A percentile compares a stretch with the other conserved stretches of the same genome.
Conservation (phyloP, 2,113 vertebrate genomes). For the Ceyx cyanopectus region DNA sequence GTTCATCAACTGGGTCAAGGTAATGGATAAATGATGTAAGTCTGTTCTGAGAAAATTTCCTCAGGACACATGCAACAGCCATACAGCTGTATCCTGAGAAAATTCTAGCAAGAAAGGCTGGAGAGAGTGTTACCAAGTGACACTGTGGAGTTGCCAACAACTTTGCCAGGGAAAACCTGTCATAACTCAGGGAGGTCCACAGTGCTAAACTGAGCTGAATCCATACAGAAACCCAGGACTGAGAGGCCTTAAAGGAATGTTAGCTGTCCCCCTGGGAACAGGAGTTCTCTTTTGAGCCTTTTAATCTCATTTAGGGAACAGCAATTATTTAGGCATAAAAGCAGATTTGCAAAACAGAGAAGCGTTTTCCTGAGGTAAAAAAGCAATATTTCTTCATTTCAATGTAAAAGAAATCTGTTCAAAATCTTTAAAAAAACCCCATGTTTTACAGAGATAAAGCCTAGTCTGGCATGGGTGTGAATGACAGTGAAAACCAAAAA, state of each 20-base stretch:
- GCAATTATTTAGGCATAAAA: not conserved
- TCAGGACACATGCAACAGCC: not conserved
- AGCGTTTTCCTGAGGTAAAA: not conserved
- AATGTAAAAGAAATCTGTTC: not conserved
- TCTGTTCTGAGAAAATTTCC: not conserved
- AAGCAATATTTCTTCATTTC: not conserved
- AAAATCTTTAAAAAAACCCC: not conserved
- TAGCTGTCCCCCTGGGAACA: not conserved
- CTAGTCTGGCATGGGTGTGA: not conserved
- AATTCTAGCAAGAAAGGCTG: not conserved
- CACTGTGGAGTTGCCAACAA: not conserved
- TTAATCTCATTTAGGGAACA: slow-evolving; percentile 18
- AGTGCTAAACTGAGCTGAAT: not conserved
- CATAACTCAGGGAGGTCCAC: not conserved
- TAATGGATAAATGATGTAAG: not conserved
- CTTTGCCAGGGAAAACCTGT: not conserved
- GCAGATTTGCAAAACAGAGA: not conserved
- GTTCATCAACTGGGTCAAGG: not conserved
- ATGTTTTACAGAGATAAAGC: not conserved
- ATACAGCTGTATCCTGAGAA: not conserved
- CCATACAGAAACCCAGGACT: not conserved
- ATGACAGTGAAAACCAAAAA: not conserved
- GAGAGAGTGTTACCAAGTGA: not conserved
- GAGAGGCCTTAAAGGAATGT: slow-evolving; percentile 1
- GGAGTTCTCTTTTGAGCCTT: not conserved